Conservation (phyloP, 2,797 vertebrate species). For the Sebastes cheni region DNA sequence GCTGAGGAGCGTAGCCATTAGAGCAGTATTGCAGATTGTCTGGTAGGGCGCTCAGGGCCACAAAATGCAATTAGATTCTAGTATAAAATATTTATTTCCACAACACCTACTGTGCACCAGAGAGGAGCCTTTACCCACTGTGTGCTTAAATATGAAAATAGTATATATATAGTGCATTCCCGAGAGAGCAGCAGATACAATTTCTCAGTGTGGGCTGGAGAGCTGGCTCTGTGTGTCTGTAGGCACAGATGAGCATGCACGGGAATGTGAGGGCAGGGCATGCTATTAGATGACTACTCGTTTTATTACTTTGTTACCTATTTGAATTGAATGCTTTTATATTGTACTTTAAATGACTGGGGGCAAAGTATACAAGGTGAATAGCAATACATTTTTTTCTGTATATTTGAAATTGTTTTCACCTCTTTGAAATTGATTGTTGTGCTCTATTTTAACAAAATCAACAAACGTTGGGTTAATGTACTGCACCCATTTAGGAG, state of each 20-base stretch:
- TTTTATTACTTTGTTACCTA: slow-evolving; percentile 35
- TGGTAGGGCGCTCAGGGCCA: slow-evolving; percentile 78
- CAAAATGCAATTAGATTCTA: slow-evolving; percentile 80
- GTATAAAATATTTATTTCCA: slow-evolving; percentile 82
- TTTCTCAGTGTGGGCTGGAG: slow-evolving; percentile 48
- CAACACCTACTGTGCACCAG: slow-evolving; percentile 76
- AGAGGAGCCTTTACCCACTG: slow-evolving; percentile 59
- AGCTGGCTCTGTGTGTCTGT: slow-evolving; percentile 27
- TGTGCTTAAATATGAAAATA: slow-evolving; percentile 74
- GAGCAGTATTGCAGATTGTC: slow-evolving; percentile 72
- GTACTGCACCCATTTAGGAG: neutral
- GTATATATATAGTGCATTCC: slow-evolving; percentile 60
- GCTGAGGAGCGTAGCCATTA: slow-evolving; percentile 66
- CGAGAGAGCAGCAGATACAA: slow-evolving; percentile 64
- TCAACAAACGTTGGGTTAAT: neutral
- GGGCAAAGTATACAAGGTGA: neutral
- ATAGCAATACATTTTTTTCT: neutral
- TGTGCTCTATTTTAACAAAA: neutral
- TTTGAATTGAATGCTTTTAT: slow-evolving; percentile 31
- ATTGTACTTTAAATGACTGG: slow-evolving; percentile 1
- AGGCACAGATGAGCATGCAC: slow-evolving; percentile 34
- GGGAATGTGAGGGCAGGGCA: slow-evolving; percentile 30
- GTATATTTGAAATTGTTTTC: neutral
- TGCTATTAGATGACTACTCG: slow-evolving; percentile 28
- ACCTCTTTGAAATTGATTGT: neutral